These are phyloP conservation scores for Oncorhynchus nerka DNA, from an alignment of 2,113 vertebrate genomes.

Conservation along the genomic window DNA sequence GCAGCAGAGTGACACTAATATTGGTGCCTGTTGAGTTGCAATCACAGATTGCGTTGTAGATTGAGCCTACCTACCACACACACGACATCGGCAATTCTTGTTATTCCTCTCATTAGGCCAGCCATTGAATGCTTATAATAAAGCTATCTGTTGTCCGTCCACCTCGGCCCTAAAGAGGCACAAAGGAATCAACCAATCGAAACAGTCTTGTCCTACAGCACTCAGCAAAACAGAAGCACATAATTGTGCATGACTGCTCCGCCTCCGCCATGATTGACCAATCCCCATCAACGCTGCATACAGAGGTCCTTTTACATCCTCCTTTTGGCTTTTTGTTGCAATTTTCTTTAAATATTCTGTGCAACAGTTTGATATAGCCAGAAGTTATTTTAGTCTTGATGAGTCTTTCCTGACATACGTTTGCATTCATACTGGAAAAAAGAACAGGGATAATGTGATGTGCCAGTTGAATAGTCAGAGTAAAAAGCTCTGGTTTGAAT, in stretches of 20 bases:
- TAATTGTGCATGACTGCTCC: neutral
- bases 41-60: slow-evolving; percentile 81
- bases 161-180: neutral
- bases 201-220: slow-evolving; percentile 18
- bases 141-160: neutral
- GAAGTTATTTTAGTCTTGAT: slow-evolving; percentile 81
- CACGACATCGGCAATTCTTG: slow-evolving; percentile 12
- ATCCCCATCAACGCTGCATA: neutral
- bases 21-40: slow-evolving; percentile 69
- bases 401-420: slow-evolving; percentile 86
- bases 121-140: neutral
- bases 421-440: slow-evolving; percentile 88
- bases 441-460: slow-evolving; percentile 18
- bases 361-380: slow-evolving; percentile 11
- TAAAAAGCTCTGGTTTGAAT: neutral
- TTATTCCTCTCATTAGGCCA: slow-evolving; percentile 1
- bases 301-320: slow-evolving; percentile 14
- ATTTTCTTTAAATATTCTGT: neutral
- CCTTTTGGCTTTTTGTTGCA: slow-evolving; percentile 17
- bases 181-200: slow-evolving; percentile 1
- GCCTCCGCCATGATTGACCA: neutral
- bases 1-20: slow-evolving; percentile 57
- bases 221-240: slow-evolving; percentile 12
- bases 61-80: slow-evolving; percentile 9
- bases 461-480: neutral